Percentiles rank a stretch among this genome's conserved stretches.
phyloP scores from a whole-genome alignment of 2,888 invertebrate species.

The Halictus ligatus region DNA sequence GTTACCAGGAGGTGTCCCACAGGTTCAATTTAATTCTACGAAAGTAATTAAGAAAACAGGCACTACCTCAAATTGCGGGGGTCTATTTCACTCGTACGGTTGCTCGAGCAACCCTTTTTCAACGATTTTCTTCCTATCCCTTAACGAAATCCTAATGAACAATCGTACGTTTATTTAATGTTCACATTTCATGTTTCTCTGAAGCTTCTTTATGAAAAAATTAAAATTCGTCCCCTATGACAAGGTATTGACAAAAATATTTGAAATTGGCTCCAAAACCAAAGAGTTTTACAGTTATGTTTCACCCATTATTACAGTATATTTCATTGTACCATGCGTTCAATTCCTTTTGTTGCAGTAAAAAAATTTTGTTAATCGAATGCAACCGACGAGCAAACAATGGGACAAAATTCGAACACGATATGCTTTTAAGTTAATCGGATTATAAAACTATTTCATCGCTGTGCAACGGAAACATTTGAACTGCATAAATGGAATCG shows the following conservation, averaged over 20 bases:
- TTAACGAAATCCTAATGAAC: not conserved
- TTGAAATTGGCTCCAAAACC: not conserved
- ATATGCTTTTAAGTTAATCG: not conserved
- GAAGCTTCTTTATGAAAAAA: not conserved
- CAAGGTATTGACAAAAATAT: not conserved
- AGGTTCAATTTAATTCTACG: conserved; percentile 48
- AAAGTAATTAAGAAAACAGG: conserved; percentile 56
- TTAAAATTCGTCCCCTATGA: not conserved
- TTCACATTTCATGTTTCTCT: not conserved
- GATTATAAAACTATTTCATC: not conserved
- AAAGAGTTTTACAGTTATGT: not conserved
- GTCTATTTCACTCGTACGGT: conserved; percentile 41
- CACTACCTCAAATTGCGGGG: conserved; percentile 44
- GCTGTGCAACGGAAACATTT: not conserved
- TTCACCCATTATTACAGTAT: not conserved
- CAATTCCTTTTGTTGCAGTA: not conserved
- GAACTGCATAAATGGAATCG: not conserved
- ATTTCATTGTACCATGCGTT: not conserved
- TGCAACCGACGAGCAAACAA: not conserved
- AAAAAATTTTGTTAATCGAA: not conserved
- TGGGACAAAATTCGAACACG: not conserved
- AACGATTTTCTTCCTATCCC: conserved; percentile 17
- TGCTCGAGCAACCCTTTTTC: not conserved
- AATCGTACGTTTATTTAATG: not conserved
- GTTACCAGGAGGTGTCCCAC: conserved; percentile 3